Conservation (phyloP, 2,888 invertebrate species). For the Pammene fasciana region DNA sequence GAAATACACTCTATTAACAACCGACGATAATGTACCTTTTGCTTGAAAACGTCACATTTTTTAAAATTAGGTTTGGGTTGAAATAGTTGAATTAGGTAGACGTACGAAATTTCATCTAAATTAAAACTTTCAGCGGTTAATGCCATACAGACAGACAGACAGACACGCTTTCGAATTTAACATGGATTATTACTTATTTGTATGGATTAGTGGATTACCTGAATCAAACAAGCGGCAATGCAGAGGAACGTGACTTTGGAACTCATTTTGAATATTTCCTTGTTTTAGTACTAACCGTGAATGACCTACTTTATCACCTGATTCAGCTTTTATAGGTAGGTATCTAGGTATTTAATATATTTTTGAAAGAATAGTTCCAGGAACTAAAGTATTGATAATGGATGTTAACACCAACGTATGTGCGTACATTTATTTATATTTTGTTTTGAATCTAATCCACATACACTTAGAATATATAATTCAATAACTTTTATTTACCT, state of each 20-base stretch:
- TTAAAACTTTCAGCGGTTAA: no score
- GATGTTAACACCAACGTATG: not conserved
- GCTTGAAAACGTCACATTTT: no score
- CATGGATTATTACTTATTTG: no score
- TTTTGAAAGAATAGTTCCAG: not conserved
- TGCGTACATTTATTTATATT: not conserved
- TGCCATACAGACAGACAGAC: no score
- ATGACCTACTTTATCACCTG: conserved; percentile 1
- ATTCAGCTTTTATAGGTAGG: not conserved
- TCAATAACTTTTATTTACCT: not conserved
- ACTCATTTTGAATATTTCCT: conserved; percentile 10
- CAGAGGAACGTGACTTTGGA: not conserved
- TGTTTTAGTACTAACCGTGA: not conserved
- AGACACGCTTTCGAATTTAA: no score
- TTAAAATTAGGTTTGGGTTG: no score
- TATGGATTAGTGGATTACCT: no score
- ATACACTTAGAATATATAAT: not conserved
- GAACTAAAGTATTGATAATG: not conserved
- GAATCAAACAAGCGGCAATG: conserved; percentile 40
- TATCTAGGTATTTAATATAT: not conserved
- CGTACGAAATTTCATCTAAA: no score
- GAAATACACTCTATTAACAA: no score
- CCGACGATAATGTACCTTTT: no score
- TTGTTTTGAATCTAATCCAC: not conserved
- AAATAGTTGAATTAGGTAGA: no score